Evolutionary conservation across 2,113 vertebrate species (phyloP).

Genomic region (Melanerpes aurifrons): DNA sequence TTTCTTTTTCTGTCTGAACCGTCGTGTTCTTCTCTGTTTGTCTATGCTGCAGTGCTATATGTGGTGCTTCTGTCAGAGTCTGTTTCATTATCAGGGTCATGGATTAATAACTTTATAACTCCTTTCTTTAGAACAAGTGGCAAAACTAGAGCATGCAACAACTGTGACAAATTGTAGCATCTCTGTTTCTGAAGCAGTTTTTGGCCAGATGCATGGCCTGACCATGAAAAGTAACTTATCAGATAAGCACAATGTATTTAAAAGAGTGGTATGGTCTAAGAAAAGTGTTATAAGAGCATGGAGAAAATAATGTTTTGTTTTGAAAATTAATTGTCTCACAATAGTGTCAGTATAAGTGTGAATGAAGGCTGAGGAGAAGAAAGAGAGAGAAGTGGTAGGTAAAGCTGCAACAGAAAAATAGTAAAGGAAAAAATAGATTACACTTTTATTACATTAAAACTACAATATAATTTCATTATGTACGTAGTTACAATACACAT

Average conservation of each 20-base stretch:
- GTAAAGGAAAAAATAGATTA: background rate
- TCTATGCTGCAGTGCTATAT: background rate
- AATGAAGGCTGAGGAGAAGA: background rate
- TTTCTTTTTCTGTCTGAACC: background rate
- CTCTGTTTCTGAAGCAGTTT: slow-evolving; percentile 11
- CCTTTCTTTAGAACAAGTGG: background rate
- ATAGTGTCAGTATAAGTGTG: background rate
- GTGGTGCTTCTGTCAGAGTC: background rate
- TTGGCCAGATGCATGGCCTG: background rate
- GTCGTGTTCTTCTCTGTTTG: background rate
- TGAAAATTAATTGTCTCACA: background rate
- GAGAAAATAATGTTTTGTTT: background rate
- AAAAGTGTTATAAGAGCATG: background rate
- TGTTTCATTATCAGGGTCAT: background rate
- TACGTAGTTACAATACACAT: background rate
- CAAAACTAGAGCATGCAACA: background rate
- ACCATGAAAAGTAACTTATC: background rate
- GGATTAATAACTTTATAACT: background rate
- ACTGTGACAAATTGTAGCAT: background rate
- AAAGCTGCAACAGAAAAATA: background rate
- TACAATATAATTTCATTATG: background rate
- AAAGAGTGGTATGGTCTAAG: background rate
- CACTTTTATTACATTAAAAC: background rate
- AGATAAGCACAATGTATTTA: background rate
- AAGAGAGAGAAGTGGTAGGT: background rate